Base-by-base conservation (phyloP, 2,797 vertebrate species). In the Picus viridis region DNA sequence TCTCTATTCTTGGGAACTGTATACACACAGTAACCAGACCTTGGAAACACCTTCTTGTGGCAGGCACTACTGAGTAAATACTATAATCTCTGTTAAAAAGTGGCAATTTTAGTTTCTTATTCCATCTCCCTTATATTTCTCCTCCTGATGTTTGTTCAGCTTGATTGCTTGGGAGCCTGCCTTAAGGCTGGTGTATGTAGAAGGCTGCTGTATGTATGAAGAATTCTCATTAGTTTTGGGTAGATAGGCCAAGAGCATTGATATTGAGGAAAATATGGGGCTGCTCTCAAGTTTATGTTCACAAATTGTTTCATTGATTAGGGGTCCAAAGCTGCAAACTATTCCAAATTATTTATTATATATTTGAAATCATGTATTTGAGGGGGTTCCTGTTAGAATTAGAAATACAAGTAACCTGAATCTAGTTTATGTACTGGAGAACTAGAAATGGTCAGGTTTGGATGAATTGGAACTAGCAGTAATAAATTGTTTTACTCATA, bases 391-490 rank as follows among this genome's bases (percentile, higher is more conserved):
- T 83, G 7, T 83, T 93, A 59, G 53, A 78, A 63, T 91, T 72
- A 83, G 47, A 7, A 54, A 27, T 70, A 39, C 23, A 41, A 88
- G 61, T 92, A 86, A 29, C 23, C 15, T 68, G n/a, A 18, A 7
- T 70, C 36, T 27, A 32, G 29, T 86, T 82, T 64, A 6, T 0
- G 0, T 81, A 47, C 29, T 0, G 1, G 77, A 86, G 54, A 70
- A 24, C 32, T 67, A 73, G 64, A 76, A 94, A n/a, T 9, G 9
- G 26, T 76, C 84, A 2, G 8, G 6, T 88, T 79, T 82, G 59
- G 30, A 62, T 88, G 94, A 88, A 85, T 88, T 83, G 79, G 61
- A 93, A 32, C 49, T 70, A 93, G 58, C 47, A 87, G 58, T 63
- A 90, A 86, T 81, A 80, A 89, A 68, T 58, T 10, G 9, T 69